Percentiles rank a stretch among this genome's conserved stretches.
Evolutionary conservation across 2,113 vertebrate genomes (phyloP).

Genomic region (Aramus guarauna): DNA sequence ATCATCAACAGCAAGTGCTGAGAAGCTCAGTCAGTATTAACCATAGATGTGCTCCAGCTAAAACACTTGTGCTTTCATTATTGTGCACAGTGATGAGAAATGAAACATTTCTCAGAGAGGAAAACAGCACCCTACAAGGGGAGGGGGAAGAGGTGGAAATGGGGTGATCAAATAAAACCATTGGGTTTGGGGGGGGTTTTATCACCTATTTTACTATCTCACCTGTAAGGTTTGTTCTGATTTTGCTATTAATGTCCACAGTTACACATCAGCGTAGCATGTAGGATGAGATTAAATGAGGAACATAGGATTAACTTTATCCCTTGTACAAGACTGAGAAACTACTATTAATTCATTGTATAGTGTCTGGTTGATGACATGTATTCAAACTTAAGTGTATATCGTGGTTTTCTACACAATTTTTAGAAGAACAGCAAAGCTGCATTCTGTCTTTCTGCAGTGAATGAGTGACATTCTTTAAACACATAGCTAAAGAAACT

Average conservation of each 20-base stretch:
- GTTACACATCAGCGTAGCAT: neutral
- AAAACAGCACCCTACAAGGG: neutral
- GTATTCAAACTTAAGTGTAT: neutral
- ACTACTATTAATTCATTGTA: neutral
- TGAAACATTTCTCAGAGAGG: neutral
- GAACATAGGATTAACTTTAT: neutral
- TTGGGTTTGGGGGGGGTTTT: no score
- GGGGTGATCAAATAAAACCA: neutral
- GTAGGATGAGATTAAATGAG: neutral
- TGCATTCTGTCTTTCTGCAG: neutral
- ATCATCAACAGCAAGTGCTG: neutral
- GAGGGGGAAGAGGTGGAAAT: neutral
- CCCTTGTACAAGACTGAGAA: neutral
- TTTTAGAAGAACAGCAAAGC: neutral
- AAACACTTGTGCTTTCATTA: neutral
- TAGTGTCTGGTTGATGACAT: neutral
- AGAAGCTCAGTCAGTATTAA: neutral
- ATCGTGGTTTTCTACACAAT: accelerated
- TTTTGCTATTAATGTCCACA: neutral
- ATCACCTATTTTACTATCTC: neutral
- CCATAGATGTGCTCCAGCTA: neutral
- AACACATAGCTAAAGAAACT: neutral
- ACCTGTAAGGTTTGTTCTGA: neutral
- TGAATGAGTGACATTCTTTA: neutral
- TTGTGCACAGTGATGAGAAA: neutral